Evolutionary conservation across 2,797 vertebrate species (phyloP).

Genomic region (Alauda arvensis): DNA sequence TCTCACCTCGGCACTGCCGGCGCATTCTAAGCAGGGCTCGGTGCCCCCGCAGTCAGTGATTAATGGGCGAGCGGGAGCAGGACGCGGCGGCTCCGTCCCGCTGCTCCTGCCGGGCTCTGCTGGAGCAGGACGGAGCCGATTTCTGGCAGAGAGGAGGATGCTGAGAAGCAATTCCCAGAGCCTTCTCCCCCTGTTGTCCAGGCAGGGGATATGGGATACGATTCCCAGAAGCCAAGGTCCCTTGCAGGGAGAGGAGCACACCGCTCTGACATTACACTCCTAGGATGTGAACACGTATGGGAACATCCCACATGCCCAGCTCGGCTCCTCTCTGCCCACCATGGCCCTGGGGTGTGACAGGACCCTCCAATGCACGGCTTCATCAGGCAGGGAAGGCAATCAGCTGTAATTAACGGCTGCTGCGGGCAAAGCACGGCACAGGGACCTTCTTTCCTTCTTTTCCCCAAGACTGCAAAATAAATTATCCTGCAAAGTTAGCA

Average conservation of each 20-base stretch:
- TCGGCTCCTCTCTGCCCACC: background rate
- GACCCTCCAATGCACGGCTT: slow-evolving; percentile 36
- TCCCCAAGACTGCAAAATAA: slow-evolving; percentile 82
- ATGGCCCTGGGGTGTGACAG: slow-evolving; percentile 31
- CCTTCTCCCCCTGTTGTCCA: background rate
- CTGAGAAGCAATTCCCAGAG: background rate
- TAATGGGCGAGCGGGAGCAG: slow-evolving; percentile 56
- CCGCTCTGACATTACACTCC: fast-evolving
- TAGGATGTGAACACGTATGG: fast-evolving
- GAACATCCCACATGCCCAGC: background rate
- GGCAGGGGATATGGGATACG: fast-evolving
- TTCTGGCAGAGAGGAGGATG: background rate
- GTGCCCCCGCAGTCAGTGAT: slow-evolving; percentile 61
- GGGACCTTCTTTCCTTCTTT: slow-evolving; percentile 64
- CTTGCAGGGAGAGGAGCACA: background rate
- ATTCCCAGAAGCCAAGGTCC: background rate
- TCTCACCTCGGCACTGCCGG: slow-evolving; percentile 59
- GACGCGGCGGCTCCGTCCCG: background rate
- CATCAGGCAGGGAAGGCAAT: slow-evolving; percentile 80
- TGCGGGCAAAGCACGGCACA: slow-evolving; percentile 59
- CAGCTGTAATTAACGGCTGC: slow-evolving; percentile 83
- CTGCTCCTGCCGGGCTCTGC: background rate
- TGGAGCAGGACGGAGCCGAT: fast-evolving
- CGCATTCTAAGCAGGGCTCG: slow-evolving; percentile 74
- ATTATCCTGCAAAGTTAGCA: slow-evolving; percentile 81